Evolutionary conservation across 2,888 invertebrate genomes (phyloP), one percentile per base, ranked within the genome.

Genomic region (Microplitis manilae): DNA sequence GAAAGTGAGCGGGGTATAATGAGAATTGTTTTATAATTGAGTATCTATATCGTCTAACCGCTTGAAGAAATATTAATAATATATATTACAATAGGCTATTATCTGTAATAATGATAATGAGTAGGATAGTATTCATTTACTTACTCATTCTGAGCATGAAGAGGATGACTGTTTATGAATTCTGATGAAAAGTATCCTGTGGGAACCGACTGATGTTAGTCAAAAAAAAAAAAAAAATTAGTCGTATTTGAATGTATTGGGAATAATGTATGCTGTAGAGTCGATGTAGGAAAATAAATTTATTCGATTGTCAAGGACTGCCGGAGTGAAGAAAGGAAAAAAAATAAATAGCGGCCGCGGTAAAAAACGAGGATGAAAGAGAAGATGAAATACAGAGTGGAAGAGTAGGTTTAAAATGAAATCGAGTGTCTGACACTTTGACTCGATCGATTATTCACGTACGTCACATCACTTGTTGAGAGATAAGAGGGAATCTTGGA

Each of bases 401-500:
- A n/a, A n/a, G 39, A 13, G 39, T 67, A 67, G 17, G n/a, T 9
- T 67, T 39, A n/a, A 68, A 40, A 40, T 8, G 39, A 15, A 65
- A 38, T 50, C 50, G 50, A 68, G 77, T 75, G 77, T 76, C 62
- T 59, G 60, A 71, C 68, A 75, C 68, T 71, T 69, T 68, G 65
- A 76, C 62, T 68, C 30, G 60, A 79, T 79, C 77, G 77, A 80
- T 80, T 80, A 77, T 77, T 80, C 78, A 80, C 64, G 62, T 59
- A 2, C 68, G 50, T 61, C 40, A 20, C 41, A 15, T 40, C 7
- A 61, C 50, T 50, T 50, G 50, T 50, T 50, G 50, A 50, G 50
- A 50, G 50, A 50, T 50, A 50, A 50, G 50, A 50, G 50, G 41
- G 39, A 73, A 73, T 77, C 69, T 68, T 61, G 60, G 68, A 68